Conservation (phyloP, 1,140 invertebrate species). For the Diachasmimorpha longicaudata region DNA sequence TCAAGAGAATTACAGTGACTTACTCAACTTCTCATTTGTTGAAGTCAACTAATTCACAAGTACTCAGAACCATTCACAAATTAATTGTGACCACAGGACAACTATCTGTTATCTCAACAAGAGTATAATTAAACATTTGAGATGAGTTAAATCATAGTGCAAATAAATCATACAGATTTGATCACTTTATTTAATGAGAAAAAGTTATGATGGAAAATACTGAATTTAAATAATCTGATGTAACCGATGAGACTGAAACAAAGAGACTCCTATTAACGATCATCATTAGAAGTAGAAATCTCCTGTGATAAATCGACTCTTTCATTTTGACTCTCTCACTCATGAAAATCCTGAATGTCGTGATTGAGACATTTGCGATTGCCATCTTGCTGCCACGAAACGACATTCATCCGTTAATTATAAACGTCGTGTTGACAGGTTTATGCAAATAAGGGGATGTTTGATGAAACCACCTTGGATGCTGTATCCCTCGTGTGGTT, state of each 20-base stretch:
- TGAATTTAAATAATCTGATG: too few relatives aligned
- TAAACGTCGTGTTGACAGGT: constrained; percentile 16
- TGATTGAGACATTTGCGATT: constrained; percentile 18
- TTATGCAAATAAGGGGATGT: constrained; percentile 23
- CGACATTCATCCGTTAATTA: constrained; percentile 19
- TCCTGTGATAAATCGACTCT: neutral
- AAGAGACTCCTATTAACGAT: neutral
- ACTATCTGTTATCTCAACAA: too few relatives aligned
- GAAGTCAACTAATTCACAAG: too few relatives aligned
- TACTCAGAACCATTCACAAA: too few relatives aligned
- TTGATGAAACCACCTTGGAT: neutral
- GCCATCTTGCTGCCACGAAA: neutral
- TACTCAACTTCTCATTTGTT: too few relatives aligned
- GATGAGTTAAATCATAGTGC: too few relatives aligned
- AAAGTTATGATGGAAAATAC: too few relatives aligned
- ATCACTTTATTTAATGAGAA: too few relatives aligned
- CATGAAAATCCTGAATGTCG: neutral
- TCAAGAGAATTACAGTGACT: too few relatives aligned
- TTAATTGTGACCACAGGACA: too few relatives aligned
- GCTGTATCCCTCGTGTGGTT: neutral
- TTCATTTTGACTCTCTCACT: neutral
- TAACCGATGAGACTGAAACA: neutral
- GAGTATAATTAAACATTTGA: too few relatives aligned
- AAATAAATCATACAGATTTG: too few relatives aligned
- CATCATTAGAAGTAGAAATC: neutral